Conservation (phyloP, 2,888 invertebrate species). For the Rhyacophila evoluta region DNA sequence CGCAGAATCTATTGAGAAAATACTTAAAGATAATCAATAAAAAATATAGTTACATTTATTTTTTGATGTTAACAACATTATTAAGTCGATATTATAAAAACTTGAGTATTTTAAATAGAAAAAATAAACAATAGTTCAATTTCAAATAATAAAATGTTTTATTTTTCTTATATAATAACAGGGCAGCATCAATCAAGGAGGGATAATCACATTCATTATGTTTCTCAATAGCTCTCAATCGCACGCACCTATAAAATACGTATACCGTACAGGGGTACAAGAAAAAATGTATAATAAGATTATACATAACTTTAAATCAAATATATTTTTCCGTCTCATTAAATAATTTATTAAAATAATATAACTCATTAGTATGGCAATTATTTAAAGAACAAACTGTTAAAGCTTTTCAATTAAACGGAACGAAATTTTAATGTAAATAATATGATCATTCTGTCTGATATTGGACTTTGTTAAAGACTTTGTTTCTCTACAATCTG, state of each 20-base stretch:
- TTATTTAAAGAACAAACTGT: too few relatives aligned
- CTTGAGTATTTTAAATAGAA: neutral
- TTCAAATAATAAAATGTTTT: neutral
- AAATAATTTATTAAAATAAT: too few relatives aligned
- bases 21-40: neutral
- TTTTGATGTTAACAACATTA: conserved; percentile 11
- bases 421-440: too few relatives aligned
- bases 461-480: too few relatives aligned
- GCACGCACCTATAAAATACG: neutral
- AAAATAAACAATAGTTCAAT: neutral
- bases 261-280: neutral
- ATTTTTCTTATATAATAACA: conserved; percentile 26
- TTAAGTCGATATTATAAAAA: neutral
- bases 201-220: conserved; percentile 29
- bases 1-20: too few relatives aligned
- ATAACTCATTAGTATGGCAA: too few relatives aligned
- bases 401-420: too few relatives aligned
- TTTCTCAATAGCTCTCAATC: conserved; percentile 23
- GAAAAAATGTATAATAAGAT: too few relatives aligned
- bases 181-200: conserved; percentile 28
- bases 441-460: too few relatives aligned
- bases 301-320: too few relatives aligned
- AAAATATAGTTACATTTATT: neutral
- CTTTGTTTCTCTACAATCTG: too few relatives aligned
- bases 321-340: too few relatives aligned